Evolutionary conservation across 2,797 vertebrate species (phyloP), one percentile per base, ranked within the genome.

Genomic region (Muscicapa comitata): DNA sequence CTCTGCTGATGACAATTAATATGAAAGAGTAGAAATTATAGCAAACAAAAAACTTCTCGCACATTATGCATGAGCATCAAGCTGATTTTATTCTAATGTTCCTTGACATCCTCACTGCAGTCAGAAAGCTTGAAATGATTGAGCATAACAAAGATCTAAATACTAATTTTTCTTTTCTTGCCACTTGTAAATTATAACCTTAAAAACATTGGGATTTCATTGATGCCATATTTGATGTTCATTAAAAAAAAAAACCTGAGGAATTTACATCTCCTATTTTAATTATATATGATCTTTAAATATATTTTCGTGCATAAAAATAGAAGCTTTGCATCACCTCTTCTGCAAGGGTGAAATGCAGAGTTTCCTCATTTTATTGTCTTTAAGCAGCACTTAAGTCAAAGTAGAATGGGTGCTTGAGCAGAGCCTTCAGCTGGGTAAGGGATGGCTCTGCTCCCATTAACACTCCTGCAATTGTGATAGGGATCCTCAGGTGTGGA

Each of bases 1-100:
- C 63, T 86, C 58, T 61, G 70, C 71, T 92, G 83, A 96, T 93
- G 95, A 87, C 94, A 90, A 91, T 96, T 95, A 94, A 91, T 85
- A 61, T 57, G 63, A 91, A 94, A 93, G 67, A 29, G 16, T 45
- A 83, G 43, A 59, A 95, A 92, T 90, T 80, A 78, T 25, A 65
- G 73, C 67, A 84, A 91, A 86, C 74, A 93, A 82, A 78, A 86
- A 47, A 31, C 16, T 70, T 79, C 66, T 73, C 1, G 0, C 35
- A 63, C 35, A 86, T 55, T 71, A 86, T 85, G 53, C 59, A 74
- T 65, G 48, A 96, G 55, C 71, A 81, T 47, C 1, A 18, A 86
- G 95, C 75, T 96, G 65, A 96, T 93, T 95, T 88, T 53, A 83
- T 93, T 93, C 84, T 77, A 80, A 78, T 80, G 45, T 76, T 95